Evolutionary conservation across 2,888 invertebrate genomes (phyloP).

Genomic region (Andrena haemorrhoa): DNA sequence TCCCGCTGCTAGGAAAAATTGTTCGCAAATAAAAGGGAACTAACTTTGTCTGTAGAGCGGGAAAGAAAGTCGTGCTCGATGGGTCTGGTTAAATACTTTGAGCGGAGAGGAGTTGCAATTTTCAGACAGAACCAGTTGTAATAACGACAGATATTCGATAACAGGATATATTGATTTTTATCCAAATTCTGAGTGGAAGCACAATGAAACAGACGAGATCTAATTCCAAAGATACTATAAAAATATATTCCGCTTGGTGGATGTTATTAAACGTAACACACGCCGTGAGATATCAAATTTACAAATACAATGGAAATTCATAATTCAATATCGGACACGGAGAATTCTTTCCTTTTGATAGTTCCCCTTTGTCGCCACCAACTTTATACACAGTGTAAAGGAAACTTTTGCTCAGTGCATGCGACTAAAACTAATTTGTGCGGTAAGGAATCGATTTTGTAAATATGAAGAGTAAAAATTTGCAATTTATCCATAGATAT

Average conservation of each 20-base stretch:
- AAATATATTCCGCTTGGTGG: not conserved
- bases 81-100: not conserved
- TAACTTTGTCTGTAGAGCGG: not conserved
- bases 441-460: not conserved
- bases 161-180: no score
- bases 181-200: no score
- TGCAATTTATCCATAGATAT: not conserved
- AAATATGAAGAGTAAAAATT: not conserved
- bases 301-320: no score
- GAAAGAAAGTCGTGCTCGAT: not conserved
- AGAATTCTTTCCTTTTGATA: not conserved
- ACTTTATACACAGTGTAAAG: no score
- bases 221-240: not conserved
- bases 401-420: no score
- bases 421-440: no score
- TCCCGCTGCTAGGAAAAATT: constrained; percentile 43
- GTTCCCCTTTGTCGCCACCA: no score
- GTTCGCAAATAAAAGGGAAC: constrained; percentile 13
- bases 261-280: not conserved
- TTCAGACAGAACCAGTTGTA: no score
- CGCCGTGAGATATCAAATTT: no score
- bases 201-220: no score
- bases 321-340: not conserved
- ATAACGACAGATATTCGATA: no score
- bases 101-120: not conserved